Conservation (phyloP, 2,113 vertebrate genomes). For the Lampris megalopsis region DNA sequence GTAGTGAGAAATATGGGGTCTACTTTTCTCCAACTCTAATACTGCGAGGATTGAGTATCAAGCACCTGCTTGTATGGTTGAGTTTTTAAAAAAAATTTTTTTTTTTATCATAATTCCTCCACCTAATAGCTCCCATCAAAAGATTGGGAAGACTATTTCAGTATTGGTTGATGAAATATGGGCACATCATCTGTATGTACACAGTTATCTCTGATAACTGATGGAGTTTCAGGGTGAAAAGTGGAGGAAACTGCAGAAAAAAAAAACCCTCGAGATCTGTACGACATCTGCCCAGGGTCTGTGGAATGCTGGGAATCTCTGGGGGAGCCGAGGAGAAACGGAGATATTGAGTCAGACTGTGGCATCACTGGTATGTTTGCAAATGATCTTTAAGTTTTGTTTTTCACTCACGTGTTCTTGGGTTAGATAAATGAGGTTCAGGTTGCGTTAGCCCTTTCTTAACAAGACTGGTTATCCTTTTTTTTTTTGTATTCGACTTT, state of each 20-base stretch:
- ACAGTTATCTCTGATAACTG: conserved; percentile 7
- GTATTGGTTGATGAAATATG: not conserved
- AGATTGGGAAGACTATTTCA: too few relatives aligned
- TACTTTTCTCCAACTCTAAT: too few relatives aligned
- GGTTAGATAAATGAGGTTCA: conserved; percentile 32
- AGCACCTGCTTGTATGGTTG: too few relatives aligned
- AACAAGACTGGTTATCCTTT: not conserved
- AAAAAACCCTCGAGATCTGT: conserved; percentile 51
- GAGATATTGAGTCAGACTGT: conserved; percentile 73
- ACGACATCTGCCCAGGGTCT: conserved; percentile 68
- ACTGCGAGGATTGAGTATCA: too few relatives aligned
- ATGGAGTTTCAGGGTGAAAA: conserved; percentile 16
- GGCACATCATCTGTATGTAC: not conserved
- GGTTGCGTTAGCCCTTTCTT: conserved; percentile 51
- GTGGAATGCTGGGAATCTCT: conserved; percentile 76
- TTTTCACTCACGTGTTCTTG: conserved; percentile 41
- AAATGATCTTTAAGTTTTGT: conserved; percentile 49
- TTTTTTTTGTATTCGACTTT: not conserved
- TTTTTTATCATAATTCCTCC: too few relatives aligned
- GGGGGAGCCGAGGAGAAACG: conserved; percentile 57
- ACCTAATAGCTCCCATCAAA: too few relatives aligned
- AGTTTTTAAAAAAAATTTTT: too few relatives aligned
- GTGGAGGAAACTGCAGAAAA: conserved; percentile 38
- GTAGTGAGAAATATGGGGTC: too few relatives aligned
- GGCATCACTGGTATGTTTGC: conserved; percentile 78